Conservation (phyloP, 2,888 invertebrate genomes). For the Epistrophe eligans region DNA sequence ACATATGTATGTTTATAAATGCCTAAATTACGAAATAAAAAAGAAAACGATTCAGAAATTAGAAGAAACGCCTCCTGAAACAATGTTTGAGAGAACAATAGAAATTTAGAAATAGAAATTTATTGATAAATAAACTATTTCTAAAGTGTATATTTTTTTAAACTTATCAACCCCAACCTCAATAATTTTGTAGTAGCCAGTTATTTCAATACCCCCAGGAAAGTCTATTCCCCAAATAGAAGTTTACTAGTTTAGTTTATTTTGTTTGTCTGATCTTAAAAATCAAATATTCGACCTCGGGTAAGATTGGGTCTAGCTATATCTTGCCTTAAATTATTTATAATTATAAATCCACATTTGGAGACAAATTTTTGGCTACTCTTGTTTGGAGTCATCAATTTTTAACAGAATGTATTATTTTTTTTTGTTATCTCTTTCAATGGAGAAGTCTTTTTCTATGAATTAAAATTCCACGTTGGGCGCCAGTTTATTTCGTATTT, state of each 20-base stretch:
- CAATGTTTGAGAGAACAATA: background rate
- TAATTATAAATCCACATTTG: no score
- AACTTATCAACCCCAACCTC: background rate
- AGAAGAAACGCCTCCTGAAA: background rate
- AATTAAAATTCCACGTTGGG: background rate
- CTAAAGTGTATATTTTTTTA: background rate
- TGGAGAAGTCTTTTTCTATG: background rate
- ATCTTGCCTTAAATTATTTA: no score
- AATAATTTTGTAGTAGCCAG: background rate
- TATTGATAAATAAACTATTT: background rate
- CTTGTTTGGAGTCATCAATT: background rate
- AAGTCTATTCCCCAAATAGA: background rate
- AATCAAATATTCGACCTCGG: background rate
- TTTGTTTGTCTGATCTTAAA: background rate
- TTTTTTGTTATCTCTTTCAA: background rate
- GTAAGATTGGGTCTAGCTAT: no score
- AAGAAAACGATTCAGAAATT: constrained; percentile 1
- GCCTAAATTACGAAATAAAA: background rate
- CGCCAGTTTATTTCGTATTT: background rate
- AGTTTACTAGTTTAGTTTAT: no score
- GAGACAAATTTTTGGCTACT: background rate
- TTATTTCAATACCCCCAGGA: background rate
- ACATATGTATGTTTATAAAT: background rate
- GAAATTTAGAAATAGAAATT: background rate
- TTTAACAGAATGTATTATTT: background rate